Evolutionary conservation across 2,888 invertebrate genomes (phyloP).

Genomic region (Meloe dianella): DNA sequence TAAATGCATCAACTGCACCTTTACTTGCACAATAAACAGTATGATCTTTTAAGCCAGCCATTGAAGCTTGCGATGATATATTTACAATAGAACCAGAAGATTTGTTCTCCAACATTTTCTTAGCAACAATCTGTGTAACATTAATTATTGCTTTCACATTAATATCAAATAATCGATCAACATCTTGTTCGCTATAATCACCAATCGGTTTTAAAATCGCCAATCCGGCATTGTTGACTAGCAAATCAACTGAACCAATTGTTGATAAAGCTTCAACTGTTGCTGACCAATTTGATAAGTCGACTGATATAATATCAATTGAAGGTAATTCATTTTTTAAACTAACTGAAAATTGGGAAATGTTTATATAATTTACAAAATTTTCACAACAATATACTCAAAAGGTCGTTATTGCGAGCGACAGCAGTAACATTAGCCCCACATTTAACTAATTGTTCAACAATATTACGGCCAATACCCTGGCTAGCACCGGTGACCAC

Average conservation of each 20-base stretch:
- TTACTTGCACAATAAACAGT: conserved; percentile 85
- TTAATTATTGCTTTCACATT: conserved; percentile 88
- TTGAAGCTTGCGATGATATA: conserved; percentile 86
- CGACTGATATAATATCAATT: conserved; percentile 71
- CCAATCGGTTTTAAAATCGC: conserved; percentile 74
- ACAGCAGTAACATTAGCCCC: conserved; percentile 79
- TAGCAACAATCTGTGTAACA: conserved; percentile 82
- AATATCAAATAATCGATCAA: conserved; percentile 75
- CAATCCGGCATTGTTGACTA: conserved; percentile 88
- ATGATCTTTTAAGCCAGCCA: conserved; percentile 77
- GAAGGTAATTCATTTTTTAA: conserved; percentile 67
- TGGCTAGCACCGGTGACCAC: conserved; percentile 25
- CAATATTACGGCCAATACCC: conserved; percentile 65
- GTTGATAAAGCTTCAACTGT: conserved; percentile 64
- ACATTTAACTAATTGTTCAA: conserved; percentile 67
- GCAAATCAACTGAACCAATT: conserved; percentile 73
- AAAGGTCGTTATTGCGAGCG: conserved; percentile 70
- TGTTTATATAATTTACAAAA: too few relatives aligned
- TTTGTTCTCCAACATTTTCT: conserved; percentile 73
- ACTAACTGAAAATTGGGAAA: conserved; percentile 42
- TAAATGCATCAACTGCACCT: conserved; percentile 85
- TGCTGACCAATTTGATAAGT: conserved; percentile 76
- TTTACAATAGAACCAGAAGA: conserved; percentile 85
- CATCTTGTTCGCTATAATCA: conserved; percentile 69
- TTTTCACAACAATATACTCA: conserved; percentile 56